Evolutionary conservation across 2,113 vertebrate species (phyloP), one percentile per base, ranked within the genome.

Genomic region (Calcarius ornatus): DNA sequence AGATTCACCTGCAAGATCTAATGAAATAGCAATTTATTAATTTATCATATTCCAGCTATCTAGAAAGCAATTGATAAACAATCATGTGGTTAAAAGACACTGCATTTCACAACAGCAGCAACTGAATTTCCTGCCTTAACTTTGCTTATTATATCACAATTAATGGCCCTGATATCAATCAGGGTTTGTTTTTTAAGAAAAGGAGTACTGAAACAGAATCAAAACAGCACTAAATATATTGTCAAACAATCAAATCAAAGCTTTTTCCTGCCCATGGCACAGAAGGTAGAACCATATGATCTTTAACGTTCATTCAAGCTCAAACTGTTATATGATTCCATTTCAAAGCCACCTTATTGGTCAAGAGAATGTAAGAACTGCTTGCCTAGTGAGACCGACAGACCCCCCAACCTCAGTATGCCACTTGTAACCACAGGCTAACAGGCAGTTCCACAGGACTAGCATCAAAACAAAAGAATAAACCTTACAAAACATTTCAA

Each of bases 381-480:
- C 25, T 57, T 24, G 24, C 15, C 50, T 69, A 12, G 15, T 53
- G 48, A 92, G 48, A 75, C 18, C 24, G 69, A n/a, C 6, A 86
- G 43, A 70, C 17, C 48, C 48, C 37, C 9, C 31, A 66, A 33
- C 5, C 45, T 61, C 75, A 78, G 72, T 8, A 27, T 20, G 10
- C 12, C 24, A 35, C 37, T 64, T 24, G 5, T 27, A 59, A 79
- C 17, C 45, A 68, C 0, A 0, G 21, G 11, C 30, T 71, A 89
- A 75, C 21, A 60, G 48, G 19, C 43, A 89, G 35, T 47, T 59
- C 33, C 35, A 60, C 2, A 8, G 47, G 12, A 87, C 13, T 10
- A 79, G 22, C 35, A 71, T 1, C 54, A 81, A 81, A 86, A 2
- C 42, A 66, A 45, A 72, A 72, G 10, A 91, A 56, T 40, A 88